These are phyloP conservation scores for Cheilosia variabilis DNA, from an alignment of 2,888 invertebrate genomes.

Conservation along the genomic window DNA sequence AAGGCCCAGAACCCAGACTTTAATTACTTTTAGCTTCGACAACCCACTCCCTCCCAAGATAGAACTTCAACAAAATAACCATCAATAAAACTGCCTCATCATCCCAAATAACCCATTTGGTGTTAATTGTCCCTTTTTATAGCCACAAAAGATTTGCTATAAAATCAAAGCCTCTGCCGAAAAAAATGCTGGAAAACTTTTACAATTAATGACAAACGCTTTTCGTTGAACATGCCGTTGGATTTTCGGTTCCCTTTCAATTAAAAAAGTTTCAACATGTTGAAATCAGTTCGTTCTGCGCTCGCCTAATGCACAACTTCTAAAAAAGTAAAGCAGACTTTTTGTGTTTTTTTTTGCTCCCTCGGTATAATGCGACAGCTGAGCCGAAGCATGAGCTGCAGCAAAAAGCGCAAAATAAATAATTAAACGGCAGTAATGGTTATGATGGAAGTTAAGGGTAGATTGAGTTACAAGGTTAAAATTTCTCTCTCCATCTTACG, in stretches of 20 bases:
- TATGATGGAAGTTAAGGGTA: background rate
- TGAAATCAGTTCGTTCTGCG: slow-evolving; percentile 21
- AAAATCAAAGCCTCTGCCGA: slow-evolving; percentile 34
- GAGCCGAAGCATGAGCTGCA: slow-evolving; percentile 20
- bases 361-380: slow-evolving; percentile 40
- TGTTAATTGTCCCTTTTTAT: slow-evolving; percentile 43
- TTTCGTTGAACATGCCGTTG: slow-evolving; percentile 45
- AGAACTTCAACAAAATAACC: background rate
- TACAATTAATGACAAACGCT: slow-evolving; percentile 68
- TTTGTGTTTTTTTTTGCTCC: background rate
- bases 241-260: slow-evolving; percentile 50
- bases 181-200: slow-evolving; percentile 40
- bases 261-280: slow-evolving; percentile 67
- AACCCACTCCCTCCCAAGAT: no score
- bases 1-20: background rate
- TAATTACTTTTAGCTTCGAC: background rate
- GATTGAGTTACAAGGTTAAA: slow-evolving; percentile 24
- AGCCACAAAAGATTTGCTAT: slow-evolving; percentile 10
- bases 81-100: slow-evolving; percentile 27
- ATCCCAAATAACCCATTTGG: slow-evolving; percentile 40
- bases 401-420: slow-evolving; percentile 21
- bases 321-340: slow-evolving; percentile 15
- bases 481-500: background rate
- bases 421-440: slow-evolving; percentile 29
- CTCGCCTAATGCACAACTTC: slow-evolving; percentile 42